Base-by-base conservation (phyloP, 1,140 invertebrate genomes). In the Trichonephila clavipes region DNA sequence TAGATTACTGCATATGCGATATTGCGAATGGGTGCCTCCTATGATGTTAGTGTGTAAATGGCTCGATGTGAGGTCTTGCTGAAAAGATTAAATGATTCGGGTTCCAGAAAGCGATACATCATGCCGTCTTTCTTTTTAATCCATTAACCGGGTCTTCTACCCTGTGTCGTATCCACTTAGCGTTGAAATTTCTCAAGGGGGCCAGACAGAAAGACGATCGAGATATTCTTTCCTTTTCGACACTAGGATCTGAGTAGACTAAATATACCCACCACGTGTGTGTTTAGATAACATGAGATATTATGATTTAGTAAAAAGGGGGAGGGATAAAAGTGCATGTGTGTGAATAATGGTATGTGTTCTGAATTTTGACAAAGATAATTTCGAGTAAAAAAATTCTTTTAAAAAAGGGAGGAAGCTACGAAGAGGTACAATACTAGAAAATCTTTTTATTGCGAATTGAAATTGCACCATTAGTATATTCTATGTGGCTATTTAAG, bases 51-150 rank as follows among this genome's bases (percentile, higher is more conserved):
- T 24, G 88, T 72, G 40, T 59, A 87, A 62, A 87, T 64, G 59
- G n/a, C 85, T 28, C 59, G 24, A 64, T 90, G 89, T 90, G 89
- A 62, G 89, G 89, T 90, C 89, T 51, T 24, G 72, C 8, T 81
- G 72, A 62, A 62, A 90, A 90, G 89, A 90, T 82, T 24, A 62
- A 90, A 61, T 1, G 89, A 61, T 90, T 81, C 19, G 14, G 4
- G 58, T 40, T 21, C 28, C 28, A 28, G n/a, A 24, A 58, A 62
- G 24, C 51, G 18, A 58, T 87, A n/a, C 85, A 87, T 87, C 85
- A 87, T 34, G n/a, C 10, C 1, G 24, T 21, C 40, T 66, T 64
- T 62, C 40, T 34, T 62, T 44, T 16, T 40, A 19, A 14, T 66
- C 19, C 34, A 24, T 88, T 88, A 64, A 88, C 28, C 64, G 86